These are phyloP conservation scores for Thripadectes ignobilis DNA, from an alignment of 2,797 vertebrate genomes.

Conservation along the genomic window DNA sequence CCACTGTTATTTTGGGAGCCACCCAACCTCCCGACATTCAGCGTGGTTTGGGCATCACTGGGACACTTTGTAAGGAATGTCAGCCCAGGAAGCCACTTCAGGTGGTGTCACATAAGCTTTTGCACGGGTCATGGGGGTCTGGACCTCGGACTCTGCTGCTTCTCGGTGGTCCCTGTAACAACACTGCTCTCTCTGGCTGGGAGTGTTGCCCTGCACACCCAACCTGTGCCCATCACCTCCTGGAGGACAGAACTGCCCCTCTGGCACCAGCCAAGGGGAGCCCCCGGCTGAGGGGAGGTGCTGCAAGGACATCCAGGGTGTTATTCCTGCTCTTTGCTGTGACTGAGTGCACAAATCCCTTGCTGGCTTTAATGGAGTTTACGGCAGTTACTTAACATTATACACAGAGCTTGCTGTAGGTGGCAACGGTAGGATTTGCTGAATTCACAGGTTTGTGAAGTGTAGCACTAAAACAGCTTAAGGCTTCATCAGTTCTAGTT, in stretches of 20 bases:
- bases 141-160: not conserved
- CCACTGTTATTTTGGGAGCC: fast-evolving
- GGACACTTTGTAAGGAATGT: fast-evolving
- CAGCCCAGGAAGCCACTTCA: not conserved
- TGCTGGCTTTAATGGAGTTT: not conserved
- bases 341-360: not conserved
- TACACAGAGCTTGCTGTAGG: not conserved
- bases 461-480: not conserved
- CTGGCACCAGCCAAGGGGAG: not conserved
- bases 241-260: fast-evolving
- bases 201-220: fast-evolving
- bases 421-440: not conserved
- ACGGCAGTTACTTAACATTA: not conserved
- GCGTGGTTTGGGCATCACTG: fast-evolving
- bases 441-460: slow-evolving; percentile 20
- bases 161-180: not conserved
- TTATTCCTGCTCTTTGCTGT: not conserved
- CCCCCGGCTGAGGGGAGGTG: not conserved
- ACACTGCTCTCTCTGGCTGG: not conserved
- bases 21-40: not conserved
- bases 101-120: not conserved
- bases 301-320: fast-evolving
- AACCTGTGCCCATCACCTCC: fast-evolving
- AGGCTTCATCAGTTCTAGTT: slow-evolving; percentile 48
- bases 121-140: not conserved